Conservation (phyloP, 1,140 invertebrate species). For the Zaprionus capensis region DNA sequence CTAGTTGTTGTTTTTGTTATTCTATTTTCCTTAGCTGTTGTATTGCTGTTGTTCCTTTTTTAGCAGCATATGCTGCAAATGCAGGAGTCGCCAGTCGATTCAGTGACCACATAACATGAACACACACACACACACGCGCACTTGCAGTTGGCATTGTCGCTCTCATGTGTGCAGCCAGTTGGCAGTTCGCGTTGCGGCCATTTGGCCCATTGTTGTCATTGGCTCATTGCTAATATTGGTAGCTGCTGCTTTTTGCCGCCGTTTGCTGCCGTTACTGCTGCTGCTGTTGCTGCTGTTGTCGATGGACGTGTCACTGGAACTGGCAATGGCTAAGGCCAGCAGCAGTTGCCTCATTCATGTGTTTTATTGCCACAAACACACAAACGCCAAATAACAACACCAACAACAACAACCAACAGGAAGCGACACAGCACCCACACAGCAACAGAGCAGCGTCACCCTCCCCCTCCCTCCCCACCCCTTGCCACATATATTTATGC, state of each 20-base stretch:
- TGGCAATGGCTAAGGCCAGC: slow-evolving; percentile 60
- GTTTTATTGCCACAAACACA: slow-evolving; percentile 69
- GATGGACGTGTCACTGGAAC: slow-evolving; percentile 66
- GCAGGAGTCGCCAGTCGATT: slow-evolving; percentile 58
- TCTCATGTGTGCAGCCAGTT: slow-evolving; percentile 43
- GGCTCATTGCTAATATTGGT: slow-evolving; percentile 79
- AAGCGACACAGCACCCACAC: slow-evolving; percentile 45
- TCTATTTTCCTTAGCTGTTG: neutral
- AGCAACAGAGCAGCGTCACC: slow-evolving; percentile 34
- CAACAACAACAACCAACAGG: slow-evolving; percentile 56
- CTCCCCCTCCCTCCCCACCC: neutral
- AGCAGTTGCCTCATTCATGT: slow-evolving; percentile 72
- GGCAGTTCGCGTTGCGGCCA: slow-evolving; percentile 50
- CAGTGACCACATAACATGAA: slow-evolving; percentile 54
- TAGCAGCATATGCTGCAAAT: slow-evolving; percentile 44
- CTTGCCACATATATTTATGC: slow-evolving; percentile 66
- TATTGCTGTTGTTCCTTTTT: slow-evolving; percentile 22
- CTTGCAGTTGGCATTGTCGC: slow-evolving; percentile 30
- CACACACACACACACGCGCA: slow-evolving; percentile 14
- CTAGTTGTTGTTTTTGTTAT: slow-evolving; percentile 37
- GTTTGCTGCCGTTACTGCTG: slow-evolving; percentile 18
- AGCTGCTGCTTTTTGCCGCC: slow-evolving; percentile 52
- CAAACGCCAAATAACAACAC: slow-evolving; percentile 41
- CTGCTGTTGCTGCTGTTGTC: slow-evolving; percentile 33
- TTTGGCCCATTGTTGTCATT: slow-evolving; percentile 76